Conservation (phyloP, 1,140 invertebrate species). For the Pemphigus obesinymphae region DNA sequence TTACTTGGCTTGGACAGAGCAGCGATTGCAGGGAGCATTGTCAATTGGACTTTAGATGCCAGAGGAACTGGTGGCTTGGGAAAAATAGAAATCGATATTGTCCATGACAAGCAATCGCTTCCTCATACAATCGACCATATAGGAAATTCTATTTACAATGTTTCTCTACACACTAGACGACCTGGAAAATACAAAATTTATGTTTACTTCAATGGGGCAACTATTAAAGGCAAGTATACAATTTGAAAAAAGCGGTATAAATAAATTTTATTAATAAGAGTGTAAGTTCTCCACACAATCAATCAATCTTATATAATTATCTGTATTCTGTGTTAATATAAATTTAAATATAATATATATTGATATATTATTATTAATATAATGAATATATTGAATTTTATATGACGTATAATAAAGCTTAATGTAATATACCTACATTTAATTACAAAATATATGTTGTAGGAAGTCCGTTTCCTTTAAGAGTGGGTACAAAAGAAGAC, state of each 20-base stretch:
- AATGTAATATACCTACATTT: no score
- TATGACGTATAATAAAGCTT: no score
- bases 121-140: conserved; percentile 79
- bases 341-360: background rate
- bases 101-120: conserved; percentile 75
- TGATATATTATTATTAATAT: background rate
- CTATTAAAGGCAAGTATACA: conserved; percentile 71
- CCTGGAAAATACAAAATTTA: conserved; percentile 90
- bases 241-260: background rate
- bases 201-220: conserved; percentile 90
- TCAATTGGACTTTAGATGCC: conserved; percentile 78
- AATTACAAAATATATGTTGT: conserved; percentile 24
- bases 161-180: conserved; percentile 82
- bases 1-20: conserved; percentile 60
- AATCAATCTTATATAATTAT: no score
- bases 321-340: background rate
- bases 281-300: no score
- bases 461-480: conserved; percentile 64
- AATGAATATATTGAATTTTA: background rate
- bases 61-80: conserved; percentile 80
- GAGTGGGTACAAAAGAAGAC: conserved; percentile 65
- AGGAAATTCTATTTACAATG: conserved; percentile 73
- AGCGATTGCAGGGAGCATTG: conserved; percentile 61
- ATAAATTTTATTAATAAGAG: no score
- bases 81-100: conserved; percentile 82